A percentile compares a stretch with the other conserved stretches of the same genome.
Evolutionary conservation across 2,797 vertebrate genomes (phyloP).

Genomic region (Lagorchestes hirsutus): DNA sequence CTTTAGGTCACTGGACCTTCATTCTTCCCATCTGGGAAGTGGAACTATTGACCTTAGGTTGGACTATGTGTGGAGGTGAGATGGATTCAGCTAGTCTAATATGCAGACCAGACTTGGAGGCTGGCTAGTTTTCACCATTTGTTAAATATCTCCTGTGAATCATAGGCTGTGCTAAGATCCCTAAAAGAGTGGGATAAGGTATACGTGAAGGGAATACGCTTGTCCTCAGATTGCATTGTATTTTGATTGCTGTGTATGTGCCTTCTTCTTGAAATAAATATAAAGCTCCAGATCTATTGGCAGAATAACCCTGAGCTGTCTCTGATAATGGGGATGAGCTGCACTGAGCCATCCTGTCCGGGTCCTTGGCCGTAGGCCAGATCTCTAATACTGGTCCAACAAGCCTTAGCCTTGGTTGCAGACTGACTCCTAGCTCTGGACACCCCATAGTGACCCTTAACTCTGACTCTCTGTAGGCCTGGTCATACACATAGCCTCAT

Average conservation of each 20-base stretch:
- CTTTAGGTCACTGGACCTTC: background rate
- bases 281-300: background rate
- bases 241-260: background rate
- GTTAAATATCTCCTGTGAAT: constrained; percentile 8
- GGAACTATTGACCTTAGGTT: background rate
- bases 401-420: background rate
- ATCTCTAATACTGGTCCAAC: background rate
- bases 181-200: background rate
- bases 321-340: background rate
- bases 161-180: background rate
- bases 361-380: background rate
- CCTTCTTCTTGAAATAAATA: background rate
- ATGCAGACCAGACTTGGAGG: background rate
- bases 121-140: background rate
- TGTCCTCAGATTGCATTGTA: background rate
- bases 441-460: background rate
- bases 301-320: background rate
- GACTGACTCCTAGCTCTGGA: background rate
- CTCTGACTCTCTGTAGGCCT: background rate
- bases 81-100: background rate
- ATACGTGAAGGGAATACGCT: background rate
- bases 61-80: background rate
- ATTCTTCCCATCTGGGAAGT: background rate
- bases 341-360: background rate
- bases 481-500: background rate